phyloP scores from a whole-genome alignment of 2,113 vertebrate genomes.

The Sebastes fasciatus region DNA sequence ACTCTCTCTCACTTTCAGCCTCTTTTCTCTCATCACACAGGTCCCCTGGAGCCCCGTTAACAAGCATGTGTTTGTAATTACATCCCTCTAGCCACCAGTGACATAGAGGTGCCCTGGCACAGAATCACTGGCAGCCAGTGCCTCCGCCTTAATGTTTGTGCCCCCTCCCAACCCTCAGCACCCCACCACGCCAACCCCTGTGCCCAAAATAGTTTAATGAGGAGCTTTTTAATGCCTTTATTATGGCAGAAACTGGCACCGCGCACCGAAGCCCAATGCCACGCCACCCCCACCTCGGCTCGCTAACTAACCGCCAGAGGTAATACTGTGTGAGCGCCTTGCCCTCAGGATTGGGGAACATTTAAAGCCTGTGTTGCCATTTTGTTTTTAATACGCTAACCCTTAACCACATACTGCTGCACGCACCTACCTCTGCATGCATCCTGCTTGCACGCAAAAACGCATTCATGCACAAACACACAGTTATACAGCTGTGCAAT shows the following conservation, averaged over 20 bases:
- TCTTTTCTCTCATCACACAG: constrained; percentile 46
- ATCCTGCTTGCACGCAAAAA: constrained; percentile 41
- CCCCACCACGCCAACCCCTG: constrained; percentile 49
- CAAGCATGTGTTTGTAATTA: constrained; percentile 82
- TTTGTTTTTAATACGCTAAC: constrained; percentile 60
- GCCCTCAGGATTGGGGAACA: constrained; percentile 52
- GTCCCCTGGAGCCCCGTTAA: constrained; percentile 72
- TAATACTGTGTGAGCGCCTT: constrained; percentile 34
- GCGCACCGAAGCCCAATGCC: constrained; percentile 28
- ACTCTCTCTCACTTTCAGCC: constrained; percentile 22
- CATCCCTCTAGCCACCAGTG: constrained; percentile 75
- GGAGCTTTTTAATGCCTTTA: constrained; percentile 80
- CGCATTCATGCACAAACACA: constrained; percentile 34
- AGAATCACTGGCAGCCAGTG: constrained; percentile 60
- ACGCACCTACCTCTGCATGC: constrained; percentile 25
- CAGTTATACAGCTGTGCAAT: constrained; percentile 49
- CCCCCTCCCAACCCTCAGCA: constrained; percentile 43
- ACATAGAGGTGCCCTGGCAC: constrained; percentile 77
- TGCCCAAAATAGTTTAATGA: constrained; percentile 84
- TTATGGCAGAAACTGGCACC: constrained; percentile 74
- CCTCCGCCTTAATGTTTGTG: constrained; percentile 40
- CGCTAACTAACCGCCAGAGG: constrained; percentile 58
- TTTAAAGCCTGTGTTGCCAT: constrained; percentile 66
- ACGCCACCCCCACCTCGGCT: constrained; percentile 50
- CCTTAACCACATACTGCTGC: constrained; percentile 38